phyloP scores from a whole-genome alignment of 2,888 invertebrate genomes.

The Mythimna loreyi region DNA sequence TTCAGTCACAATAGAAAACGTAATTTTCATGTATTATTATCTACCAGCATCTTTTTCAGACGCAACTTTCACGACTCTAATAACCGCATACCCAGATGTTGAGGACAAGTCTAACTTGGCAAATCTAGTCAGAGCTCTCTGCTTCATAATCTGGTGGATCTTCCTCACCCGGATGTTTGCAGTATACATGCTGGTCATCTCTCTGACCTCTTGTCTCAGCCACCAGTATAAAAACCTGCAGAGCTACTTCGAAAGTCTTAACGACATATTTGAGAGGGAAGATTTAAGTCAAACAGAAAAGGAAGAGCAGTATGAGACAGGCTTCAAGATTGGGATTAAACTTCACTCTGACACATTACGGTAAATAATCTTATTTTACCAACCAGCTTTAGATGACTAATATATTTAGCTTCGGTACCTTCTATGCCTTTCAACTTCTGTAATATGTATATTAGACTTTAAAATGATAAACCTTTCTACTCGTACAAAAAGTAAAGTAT shows the following conservation, averaged over 20 bases:
- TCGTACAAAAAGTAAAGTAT: too few species aligned
- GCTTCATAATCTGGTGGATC: conserved; percentile 68
- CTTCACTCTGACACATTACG: conserved; percentile 74
- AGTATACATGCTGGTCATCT: conserved; percentile 64
- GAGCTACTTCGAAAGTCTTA: conserved; percentile 74
- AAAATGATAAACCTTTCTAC: too few species aligned
- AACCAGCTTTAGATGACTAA: too few species aligned
- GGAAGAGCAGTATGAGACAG: conserved; percentile 71
- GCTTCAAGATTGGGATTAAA: conserved; percentile 74
- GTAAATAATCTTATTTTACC: conserved; percentile 54
- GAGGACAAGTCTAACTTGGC: conserved; percentile 66
- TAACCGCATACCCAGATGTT: conserved; percentile 72
- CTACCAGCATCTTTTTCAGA: conserved; percentile 59
- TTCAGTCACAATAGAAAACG: too few species aligned
- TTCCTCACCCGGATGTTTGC: conserved; percentile 61
- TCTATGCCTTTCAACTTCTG: too few species aligned
- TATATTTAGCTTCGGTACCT: too few species aligned
- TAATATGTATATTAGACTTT: too few species aligned
- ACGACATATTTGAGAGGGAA: conserved; percentile 67
- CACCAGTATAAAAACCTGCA: conserved; percentile 75
- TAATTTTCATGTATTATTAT: too few species aligned
- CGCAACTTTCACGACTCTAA: conserved; percentile 67
- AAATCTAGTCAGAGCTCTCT: conserved; percentile 50
- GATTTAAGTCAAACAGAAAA: conserved; percentile 67
- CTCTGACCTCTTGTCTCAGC: conserved; percentile 65